Evolutionary conservation across 2,888 invertebrate species (phyloP).

Genomic region (Mycalesis mineus): DNA sequence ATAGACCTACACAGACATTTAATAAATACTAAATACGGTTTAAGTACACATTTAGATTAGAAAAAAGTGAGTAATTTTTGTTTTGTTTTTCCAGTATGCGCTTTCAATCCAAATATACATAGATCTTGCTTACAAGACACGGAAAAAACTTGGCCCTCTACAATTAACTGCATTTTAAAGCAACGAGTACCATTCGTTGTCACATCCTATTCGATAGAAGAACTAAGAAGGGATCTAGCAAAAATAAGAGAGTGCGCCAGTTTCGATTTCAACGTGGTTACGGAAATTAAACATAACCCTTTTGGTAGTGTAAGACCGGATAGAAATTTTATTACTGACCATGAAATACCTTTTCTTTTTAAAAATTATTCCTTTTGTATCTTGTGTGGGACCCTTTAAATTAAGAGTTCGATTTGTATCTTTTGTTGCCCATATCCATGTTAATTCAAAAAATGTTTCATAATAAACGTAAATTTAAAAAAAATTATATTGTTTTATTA

Average conservation of each 20-base stretch:
- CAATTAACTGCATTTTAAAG: slow-evolving; percentile 77
- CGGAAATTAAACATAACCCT: slow-evolving; percentile 79
- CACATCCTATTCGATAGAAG: slow-evolving; percentile 83
- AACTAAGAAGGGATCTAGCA: slow-evolving; percentile 80
- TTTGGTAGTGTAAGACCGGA: slow-evolving; percentile 84
- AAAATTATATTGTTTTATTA: background rate
- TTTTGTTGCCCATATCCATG: background rate
- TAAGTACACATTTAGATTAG: no score
- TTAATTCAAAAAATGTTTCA: background rate
- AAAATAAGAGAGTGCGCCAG: slow-evolving; percentile 72
- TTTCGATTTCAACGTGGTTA: slow-evolving; percentile 67
- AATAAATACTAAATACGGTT: no score
- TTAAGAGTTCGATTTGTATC: background rate
- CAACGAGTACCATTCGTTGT: slow-evolving; percentile 79
- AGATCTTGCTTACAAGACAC: slow-evolving; percentile 81
- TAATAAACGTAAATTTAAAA: background rate
- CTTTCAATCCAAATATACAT: slow-evolving; percentile 85
- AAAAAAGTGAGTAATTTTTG: no score
- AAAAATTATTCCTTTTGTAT: slow-evolving; percentile 83
- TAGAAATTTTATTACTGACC: slow-evolving; percentile 85
- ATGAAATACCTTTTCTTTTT: slow-evolving; percentile 83
- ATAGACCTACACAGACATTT: no score
- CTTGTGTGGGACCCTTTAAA: slow-evolving; percentile 50
- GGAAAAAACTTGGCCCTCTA: slow-evolving; percentile 81
- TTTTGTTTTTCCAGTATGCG: slow-evolving; percentile 75